Percentiles rank a stretch among this genome's conserved stretches.
Evolutionary conservation across 2,797 vertebrate species (phyloP).

Genomic region (Petrocephalus schoutedeni): DNA sequence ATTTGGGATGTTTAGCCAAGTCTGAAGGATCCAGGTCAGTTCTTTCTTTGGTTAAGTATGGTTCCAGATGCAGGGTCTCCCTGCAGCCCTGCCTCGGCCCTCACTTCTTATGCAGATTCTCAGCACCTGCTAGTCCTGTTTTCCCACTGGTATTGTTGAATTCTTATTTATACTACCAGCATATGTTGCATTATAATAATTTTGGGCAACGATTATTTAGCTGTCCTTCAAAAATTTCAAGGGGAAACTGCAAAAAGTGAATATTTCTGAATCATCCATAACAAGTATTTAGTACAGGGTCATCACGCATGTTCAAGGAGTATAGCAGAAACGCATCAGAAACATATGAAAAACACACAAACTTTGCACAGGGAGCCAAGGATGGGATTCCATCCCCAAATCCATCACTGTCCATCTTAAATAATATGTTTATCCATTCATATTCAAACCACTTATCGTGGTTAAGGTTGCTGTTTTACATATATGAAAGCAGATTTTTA

Average conservation of each 20-base stretch:
- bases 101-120: constrained; percentile 29
- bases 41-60: constrained; percentile 44
- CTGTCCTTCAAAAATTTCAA: background rate
- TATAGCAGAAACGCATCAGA: background rate
- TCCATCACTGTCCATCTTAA: background rate
- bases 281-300: background rate
- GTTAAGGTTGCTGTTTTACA: background rate
- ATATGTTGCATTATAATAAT: constrained; percentile 17
- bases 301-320: background rate
- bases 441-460: background rate
- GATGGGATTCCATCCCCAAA: background rate
- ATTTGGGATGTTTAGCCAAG: constrained; percentile 36
- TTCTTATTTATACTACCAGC: constrained; percentile 23
- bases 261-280: background rate
- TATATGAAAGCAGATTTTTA: background rate
- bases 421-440: background rate
- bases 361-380: background rate
- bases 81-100: constrained; percentile 27
- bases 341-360: background rate
- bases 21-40: constrained; percentile 39
- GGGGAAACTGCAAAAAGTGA: background rate
- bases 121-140: constrained; percentile 29
- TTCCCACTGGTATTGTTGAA: constrained; percentile 9
- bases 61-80: constrained; percentile 40
- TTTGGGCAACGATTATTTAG: background rate